Conservation (phyloP, 2,888 invertebrate genomes). For the Calliopum simillimum region DNA sequence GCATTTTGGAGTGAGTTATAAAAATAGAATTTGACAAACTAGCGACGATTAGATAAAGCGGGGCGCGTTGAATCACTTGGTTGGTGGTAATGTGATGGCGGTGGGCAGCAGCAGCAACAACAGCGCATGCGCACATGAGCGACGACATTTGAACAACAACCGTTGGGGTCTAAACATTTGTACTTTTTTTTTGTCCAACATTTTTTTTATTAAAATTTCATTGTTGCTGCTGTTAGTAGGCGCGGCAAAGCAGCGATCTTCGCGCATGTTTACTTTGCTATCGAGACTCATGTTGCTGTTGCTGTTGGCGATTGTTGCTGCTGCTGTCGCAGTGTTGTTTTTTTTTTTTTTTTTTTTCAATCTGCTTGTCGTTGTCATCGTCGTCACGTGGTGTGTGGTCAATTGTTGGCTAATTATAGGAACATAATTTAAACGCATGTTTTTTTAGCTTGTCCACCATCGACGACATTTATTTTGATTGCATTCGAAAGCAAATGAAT, state of each 20-base stretch:
- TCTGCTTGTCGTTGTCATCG: conserved; percentile 18
- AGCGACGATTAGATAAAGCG: conserved; percentile 42
- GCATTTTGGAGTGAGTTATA: conserved; percentile 42
- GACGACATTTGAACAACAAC: conserved; percentile 26
- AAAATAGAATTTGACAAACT: conserved; percentile 48
- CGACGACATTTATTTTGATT: conserved; percentile 30
- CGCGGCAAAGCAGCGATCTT: conserved; percentile 20
- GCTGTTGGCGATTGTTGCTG: conserved; percentile 25
- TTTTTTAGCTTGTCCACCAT: conserved; percentile 31
- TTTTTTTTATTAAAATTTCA: background rate
- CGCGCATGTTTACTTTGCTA: conserved; percentile 15
- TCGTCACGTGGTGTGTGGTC: conserved; percentile 48
- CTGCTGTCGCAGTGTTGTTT: conserved; percentile 16
- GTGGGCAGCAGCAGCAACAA: conserved; percentile 5
- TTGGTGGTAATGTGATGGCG: background rate
- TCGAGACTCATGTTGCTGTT: conserved; percentile 22
- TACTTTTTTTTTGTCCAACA: background rate
- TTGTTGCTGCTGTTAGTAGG: conserved; percentile 20
- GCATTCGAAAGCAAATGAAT: conserved; percentile 8
- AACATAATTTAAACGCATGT: conserved; percentile 47
- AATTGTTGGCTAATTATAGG: conserved; percentile 50
- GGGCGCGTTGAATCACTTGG: background rate
- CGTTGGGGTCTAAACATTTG: too few species aligned
- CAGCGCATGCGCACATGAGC: conserved; percentile 5
- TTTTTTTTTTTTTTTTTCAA: too few species aligned